Conservation (phyloP, 2,113 vertebrate genomes). For the Etia nguti region DNA sequence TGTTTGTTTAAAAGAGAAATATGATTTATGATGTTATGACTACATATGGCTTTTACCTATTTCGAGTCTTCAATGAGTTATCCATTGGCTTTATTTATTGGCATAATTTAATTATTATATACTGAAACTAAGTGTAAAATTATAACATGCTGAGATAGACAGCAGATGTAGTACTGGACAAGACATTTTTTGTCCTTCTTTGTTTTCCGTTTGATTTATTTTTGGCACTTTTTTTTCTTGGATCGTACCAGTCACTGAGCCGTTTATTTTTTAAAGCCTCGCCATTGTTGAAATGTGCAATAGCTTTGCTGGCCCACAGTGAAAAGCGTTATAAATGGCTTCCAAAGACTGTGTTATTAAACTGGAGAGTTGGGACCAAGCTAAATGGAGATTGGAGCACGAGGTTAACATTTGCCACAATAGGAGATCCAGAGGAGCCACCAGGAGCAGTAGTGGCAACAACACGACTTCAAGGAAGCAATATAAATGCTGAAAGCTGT, state of each 20-base stretch:
- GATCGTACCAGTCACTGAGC: background rate
- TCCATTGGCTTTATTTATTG: background rate
- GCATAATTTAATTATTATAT: background rate
- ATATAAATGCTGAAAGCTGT: background rate
- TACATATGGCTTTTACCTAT: background rate
- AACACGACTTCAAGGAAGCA: background rate
- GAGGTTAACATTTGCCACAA: background rate
- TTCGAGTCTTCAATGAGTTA: background rate
- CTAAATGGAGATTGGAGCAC: background rate
- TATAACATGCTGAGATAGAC: background rate
- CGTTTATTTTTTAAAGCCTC: background rate
- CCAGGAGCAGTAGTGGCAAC: background rate
- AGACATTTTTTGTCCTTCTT: background rate
- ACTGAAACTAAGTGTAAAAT: background rate
- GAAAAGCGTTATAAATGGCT: background rate
- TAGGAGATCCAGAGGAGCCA: background rate
- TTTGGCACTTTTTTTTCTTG: too few species aligned
- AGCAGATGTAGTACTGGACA: background rate
- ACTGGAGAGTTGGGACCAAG: rapidly evolving
- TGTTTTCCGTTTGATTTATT: background rate
- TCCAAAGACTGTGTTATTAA: background rate
- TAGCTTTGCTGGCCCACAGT: background rate
- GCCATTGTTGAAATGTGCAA: background rate
- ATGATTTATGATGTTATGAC: background rate
- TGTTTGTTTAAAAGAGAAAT: background rate